Evolutionary conservation across 2,888 invertebrate genomes (phyloP), one percentile per base, ranked within the genome.

Genomic region (Athalia circularis): DNA sequence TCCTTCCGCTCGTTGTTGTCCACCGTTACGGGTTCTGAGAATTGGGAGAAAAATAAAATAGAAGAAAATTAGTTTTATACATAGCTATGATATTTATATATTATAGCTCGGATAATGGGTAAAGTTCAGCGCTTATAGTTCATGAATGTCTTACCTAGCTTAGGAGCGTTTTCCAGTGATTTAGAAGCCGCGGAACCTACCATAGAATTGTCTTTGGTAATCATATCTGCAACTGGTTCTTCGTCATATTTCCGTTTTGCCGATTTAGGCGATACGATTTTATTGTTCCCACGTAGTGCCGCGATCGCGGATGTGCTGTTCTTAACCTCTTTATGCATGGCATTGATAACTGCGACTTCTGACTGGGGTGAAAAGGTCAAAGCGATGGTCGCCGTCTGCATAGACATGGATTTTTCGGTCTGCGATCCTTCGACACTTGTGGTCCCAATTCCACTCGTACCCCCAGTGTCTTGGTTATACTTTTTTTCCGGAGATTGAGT

Each of bases 231-330:
- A 6, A 29, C 80, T 8, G 77, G 77, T 15, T 79, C 52, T 5
- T 88, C 89, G 7, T 89, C 88, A 47, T 85, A 77, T 88, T 90
- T 90, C 84, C 88, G 87, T 76, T 90, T 90, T 7, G 88, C 86
- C 0, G 86, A 82, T 75, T 90, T 90, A 15, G 89, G 85, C 13
- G 89, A 85, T 75, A 87, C 84, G 29, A 87, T 83, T 80, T 88
- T 88, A 62, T 87, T 86, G n/a, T 13, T 62, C 15, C 54, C 52
- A 11, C 82, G 83, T 29, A 29, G 0, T 6, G 83, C 77, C 8
- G 83, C 83, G 67, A 86, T 83, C 15, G 87, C 86, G 15, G 85
- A 83, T 2, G 84, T 80, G 0, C 79, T 80, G 52, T 89, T 87
- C 72, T 87, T 88, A 15, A 81, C 82, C 47, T 87, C 86, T 70